Base-by-base conservation (phyloP, 2,888 invertebrate genomes). In the Rotaria socialis region DNA sequence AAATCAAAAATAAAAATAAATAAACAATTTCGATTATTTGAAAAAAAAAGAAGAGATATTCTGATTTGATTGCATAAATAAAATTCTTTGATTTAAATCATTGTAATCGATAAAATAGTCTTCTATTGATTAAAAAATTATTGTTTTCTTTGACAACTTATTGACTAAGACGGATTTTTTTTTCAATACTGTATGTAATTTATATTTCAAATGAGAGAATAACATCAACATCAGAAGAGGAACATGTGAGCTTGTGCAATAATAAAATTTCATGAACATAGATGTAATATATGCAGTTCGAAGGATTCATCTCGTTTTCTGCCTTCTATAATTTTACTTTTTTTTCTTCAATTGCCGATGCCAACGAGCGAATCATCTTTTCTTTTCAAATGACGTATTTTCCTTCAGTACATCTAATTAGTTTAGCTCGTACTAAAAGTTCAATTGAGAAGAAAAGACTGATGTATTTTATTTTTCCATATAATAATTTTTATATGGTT, bases 191-290 rank as follows among this genome's bases (percentile, higher is more conserved):
- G 24, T 19, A 35, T 16, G 7, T 67, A 67, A 2, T 67, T 67
- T 67, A 19, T 35, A 41, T 67, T 67, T 67, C 67, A 19, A 67
- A 67, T 67, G 67, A 67, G 67, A 67, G 35, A 67, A 67, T 67
- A 67, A 67, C 67, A 67, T 67, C 19, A 67, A 35, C 35, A 67
- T 27, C 35, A 67, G 19, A 35, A 4, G 19, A 67, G 14, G 35
- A 35, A 35, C 67, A 67, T 67, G 5, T 67, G 67, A 19, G 67
- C 35, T 67, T 67, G 67, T 67, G 14, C 5, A 67, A 67, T 67
- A 67, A 67, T 67, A 35, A 35, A 41, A 67, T 67, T 67, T 67
- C 67, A 67, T 67, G 67, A 67, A 67, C 35, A 35, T 67, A 67
- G 67, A 35, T 67, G 67, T 67, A 67, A 67, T 35, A 67, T 27